A percentile compares a stretch with the other conserved stretches of the same genome.
Conservation (phyloP, 2,888 invertebrate species). For the Eubasilissa splendida region DNA sequence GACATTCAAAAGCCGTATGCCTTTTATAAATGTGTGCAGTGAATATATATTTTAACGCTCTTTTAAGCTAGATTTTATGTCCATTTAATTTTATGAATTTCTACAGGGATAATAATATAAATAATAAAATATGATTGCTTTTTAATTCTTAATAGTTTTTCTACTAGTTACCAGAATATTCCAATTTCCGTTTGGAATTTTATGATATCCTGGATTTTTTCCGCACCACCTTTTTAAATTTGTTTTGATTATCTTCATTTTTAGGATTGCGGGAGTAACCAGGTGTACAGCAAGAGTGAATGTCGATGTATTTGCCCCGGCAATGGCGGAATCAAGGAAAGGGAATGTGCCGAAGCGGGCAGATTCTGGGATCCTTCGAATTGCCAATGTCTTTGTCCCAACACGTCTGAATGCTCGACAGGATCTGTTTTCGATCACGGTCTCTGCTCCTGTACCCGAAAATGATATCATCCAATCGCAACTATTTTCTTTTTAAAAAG, state of each 20-base stretch:
- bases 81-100: too few species aligned
- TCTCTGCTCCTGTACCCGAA: constrained; percentile 70
- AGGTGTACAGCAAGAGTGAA: constrained; percentile 72
- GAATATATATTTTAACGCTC: too few species aligned
- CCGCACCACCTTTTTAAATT: background rate
- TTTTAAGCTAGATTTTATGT: too few species aligned
- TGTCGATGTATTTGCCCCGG: constrained; percentile 74
- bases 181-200: too few species aligned
- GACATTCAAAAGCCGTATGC: too few species aligned
- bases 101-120: too few species aligned
- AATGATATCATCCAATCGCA: background rate
- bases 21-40: too few species aligned
- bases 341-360: constrained; percentile 17
- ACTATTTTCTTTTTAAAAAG: too few species aligned
- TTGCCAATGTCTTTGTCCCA: constrained; percentile 76
- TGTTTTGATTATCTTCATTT: background rate
- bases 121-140: too few species aligned
- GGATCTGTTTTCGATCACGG: constrained; percentile 75
- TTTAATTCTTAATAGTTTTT: too few species aligned
- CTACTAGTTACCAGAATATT: too few species aligned
- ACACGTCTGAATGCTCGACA: constrained; percentile 73
- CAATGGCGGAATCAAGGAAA: background rate
- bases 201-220: background rate
- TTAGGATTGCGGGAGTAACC: constrained; percentile 75
- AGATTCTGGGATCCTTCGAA: constrained; percentile 72